Evolutionary conservation across 1,140 invertebrate genomes (phyloP).

Genomic region (Saxidomus purpurata): DNA sequence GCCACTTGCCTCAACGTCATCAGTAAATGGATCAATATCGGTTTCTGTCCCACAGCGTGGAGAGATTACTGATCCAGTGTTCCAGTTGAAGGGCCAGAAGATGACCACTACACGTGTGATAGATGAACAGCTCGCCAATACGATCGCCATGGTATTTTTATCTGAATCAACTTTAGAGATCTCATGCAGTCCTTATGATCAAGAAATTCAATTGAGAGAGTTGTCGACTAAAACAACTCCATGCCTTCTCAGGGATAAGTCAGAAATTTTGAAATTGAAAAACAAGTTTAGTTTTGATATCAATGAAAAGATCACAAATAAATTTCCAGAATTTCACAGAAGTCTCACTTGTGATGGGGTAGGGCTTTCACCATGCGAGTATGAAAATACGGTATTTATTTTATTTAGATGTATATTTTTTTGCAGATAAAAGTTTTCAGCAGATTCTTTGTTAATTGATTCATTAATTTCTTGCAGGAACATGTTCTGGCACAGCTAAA

Average conservation of each 20-base stretch:
- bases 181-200: neutral
- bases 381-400: neutral
- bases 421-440: neutral
- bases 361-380: slow-evolving; percentile 32
- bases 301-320: neutral
- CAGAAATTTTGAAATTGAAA: neutral
- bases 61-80: slow-evolving; percentile 31
- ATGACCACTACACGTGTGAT: slow-evolving; percentile 21
- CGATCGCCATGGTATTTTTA: slow-evolving; percentile 42
- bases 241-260: neutral
- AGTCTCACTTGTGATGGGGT: slow-evolving; percentile 14
- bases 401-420: neutral
- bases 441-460: neutral
- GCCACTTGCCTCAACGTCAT: neutral
- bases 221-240: neutral
- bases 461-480: too few species aligned
- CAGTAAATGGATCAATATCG: neutral
- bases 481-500: too few species aligned
- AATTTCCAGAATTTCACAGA: neutral
- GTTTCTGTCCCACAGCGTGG: slow-evolving; percentile 38
- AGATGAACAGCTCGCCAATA: slow-evolving; percentile 33
- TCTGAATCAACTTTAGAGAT: neutral
- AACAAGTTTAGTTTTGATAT: neutral
- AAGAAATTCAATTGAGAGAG: slow-evolving; percentile 2
- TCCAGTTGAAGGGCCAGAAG: slow-evolving; percentile 36